Evolutionary conservation across 2,113 vertebrate genomes (phyloP).

Genomic region (Ahaetulla prasina): DNA sequence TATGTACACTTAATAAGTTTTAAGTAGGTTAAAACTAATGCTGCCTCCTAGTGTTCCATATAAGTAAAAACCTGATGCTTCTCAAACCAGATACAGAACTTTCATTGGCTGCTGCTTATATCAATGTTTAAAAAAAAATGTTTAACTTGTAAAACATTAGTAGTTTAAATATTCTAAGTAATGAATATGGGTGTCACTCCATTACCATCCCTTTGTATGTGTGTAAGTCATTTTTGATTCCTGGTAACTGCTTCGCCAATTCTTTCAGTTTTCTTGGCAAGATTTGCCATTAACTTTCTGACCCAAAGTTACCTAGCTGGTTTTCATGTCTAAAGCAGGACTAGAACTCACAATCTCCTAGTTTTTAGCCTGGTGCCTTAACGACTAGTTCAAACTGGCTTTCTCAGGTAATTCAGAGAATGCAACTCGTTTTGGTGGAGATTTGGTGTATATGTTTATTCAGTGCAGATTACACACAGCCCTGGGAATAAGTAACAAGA

Average conservation of each 20-base stretch:
- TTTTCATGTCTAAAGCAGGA: not conserved
- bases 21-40: not conserved
- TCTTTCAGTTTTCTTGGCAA: not conserved
- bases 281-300: not conserved
- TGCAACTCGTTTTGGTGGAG: not conserved
- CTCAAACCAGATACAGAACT: not conserved
- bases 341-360: not conserved
- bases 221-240: not conserved
- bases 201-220: not conserved
- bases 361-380: not conserved
- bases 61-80: not conserved
- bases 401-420: not conserved
- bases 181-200: not conserved
- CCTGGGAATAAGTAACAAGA: slow-evolving; percentile 1
- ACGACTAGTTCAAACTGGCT: not conserved
- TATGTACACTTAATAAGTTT: not conserved
- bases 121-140: not conserved
- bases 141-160: not conserved
- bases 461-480: slow-evolving; percentile 23
- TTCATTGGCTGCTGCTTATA: not conserved
- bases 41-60: not conserved
- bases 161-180: not conserved
- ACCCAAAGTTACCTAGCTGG: not conserved
- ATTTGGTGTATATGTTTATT: not conserved
- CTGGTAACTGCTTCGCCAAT: not conserved